A percentile compares a stretch with the other conserved stretches of the same genome.
phyloP scores from a whole-genome alignment of 2,888 invertebrate genomes.

The Linnaemya tessellans region DNA sequence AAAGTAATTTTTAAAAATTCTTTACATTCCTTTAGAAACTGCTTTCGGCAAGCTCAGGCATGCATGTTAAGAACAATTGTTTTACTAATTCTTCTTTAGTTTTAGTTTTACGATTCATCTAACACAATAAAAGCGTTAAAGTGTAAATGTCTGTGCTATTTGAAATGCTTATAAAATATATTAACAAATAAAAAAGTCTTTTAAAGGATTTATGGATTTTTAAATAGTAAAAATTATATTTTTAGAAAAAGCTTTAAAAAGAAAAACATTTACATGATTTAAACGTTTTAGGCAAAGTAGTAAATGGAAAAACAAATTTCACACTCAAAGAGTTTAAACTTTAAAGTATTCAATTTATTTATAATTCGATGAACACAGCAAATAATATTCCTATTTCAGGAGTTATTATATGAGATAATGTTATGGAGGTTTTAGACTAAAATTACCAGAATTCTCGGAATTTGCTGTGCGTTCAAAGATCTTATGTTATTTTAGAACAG shows the following conservation, averaged over 20 bases:
- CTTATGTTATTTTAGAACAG: too few species aligned
- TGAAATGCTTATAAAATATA: slow-evolving; percentile 26
- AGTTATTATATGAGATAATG: too few species aligned
- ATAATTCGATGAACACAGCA: too few species aligned
- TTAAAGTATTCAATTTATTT: too few species aligned
- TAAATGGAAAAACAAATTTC: too few species aligned
- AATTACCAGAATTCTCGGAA: too few species aligned
- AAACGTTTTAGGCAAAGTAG: too few species aligned
- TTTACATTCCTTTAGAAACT: slow-evolving; percentile 16
- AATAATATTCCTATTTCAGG: too few species aligned
- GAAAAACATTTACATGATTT: too few species aligned
- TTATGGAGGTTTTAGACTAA: too few species aligned
- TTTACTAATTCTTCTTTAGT: slow-evolving; percentile 63
- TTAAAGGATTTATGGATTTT: slow-evolving; percentile 33
- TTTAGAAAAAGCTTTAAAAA: not conserved
- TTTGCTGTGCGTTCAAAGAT: too few species aligned
- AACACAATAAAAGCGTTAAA: slow-evolving; percentile 55
- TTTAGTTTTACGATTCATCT: slow-evolving; percentile 44
- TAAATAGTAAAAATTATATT: not conserved
- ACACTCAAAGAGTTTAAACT: too few species aligned
- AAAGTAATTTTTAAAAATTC: not conserved
- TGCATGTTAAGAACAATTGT: slow-evolving; percentile 65
- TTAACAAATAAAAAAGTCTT: not conserved
- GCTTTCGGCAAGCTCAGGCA: slow-evolving; percentile 12
- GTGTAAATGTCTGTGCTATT: slow-evolving; percentile 47